Evolutionary conservation across 2,797 vertebrate genomes (phyloP).

Genomic region (Peromyscus attwateri): DNA sequence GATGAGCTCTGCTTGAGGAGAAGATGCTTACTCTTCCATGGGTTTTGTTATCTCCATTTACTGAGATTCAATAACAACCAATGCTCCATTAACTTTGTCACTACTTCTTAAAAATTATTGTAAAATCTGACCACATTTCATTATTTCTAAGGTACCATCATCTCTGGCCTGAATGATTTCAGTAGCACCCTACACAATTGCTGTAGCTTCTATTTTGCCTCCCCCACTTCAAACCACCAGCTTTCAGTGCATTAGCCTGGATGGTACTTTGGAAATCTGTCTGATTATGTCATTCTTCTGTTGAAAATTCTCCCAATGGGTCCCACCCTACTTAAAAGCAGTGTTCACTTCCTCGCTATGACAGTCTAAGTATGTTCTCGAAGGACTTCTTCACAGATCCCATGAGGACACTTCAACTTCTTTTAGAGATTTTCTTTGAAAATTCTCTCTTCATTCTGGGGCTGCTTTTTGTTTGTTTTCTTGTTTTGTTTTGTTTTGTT

Average conservation of each 20-base stretch:
- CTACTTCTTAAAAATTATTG: conserved; percentile 57
- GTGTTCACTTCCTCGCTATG: not conserved
- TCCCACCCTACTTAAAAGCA: not conserved
- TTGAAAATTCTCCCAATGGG: conserved; percentile 42
- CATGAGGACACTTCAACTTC: not conserved
- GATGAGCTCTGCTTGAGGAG: not conserved
- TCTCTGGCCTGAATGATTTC: conserved; percentile 28
- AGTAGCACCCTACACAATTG: not conserved
- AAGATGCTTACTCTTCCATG: conserved; percentile 40
- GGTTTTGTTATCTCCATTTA: conserved; percentile 27
- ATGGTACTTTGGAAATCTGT: conserved; percentile 32
- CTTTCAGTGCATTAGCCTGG: not conserved
- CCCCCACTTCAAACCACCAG: not conserved
- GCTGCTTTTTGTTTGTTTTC: not conserved
- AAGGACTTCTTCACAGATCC: conserved; percentile 37
- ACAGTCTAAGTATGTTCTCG: not conserved
- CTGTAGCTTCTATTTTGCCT: not conserved
- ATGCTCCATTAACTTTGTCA: not conserved
- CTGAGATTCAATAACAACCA: conserved; percentile 49
- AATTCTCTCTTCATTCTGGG: not conserved
- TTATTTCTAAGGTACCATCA: not conserved
- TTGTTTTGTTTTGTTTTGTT: not conserved
- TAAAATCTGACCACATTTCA: conserved; percentile 17
- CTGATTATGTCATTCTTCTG: not conserved
- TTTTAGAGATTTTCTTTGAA: conserved; percentile 8